Evolutionary conservation across 2,888 invertebrate species (phyloP).

Genomic region (Eupithecia inturbata): DNA sequence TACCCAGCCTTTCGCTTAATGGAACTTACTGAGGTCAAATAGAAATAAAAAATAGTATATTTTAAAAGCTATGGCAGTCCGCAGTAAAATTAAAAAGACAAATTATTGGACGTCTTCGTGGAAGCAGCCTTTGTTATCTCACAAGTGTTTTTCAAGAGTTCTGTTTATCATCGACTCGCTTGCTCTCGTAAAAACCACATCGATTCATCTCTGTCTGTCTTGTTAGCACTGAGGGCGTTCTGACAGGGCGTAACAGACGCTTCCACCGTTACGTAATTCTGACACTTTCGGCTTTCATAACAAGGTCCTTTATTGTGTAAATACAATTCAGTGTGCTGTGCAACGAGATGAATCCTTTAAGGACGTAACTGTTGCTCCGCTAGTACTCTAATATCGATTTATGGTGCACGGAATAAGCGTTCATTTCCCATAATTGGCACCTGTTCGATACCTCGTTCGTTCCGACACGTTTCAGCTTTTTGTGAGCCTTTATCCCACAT

Average conservation of each 20-base stretch:
- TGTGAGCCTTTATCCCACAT: conserved; percentile 55
- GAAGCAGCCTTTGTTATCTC: conserved; percentile 83
- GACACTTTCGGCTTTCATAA: conserved; percentile 81
- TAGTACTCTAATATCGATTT: conserved; percentile 79
- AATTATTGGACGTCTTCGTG: conserved; percentile 84
- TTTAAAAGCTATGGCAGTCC: conserved; percentile 80
- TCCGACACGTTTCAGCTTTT: conserved; percentile 71
- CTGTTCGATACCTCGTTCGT: conserved; percentile 71
- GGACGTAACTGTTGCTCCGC: conserved; percentile 74
- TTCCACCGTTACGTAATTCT: conserved; percentile 80
- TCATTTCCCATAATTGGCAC: conserved; percentile 80
- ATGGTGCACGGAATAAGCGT: conserved; percentile 77
- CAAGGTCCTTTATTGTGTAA: conserved; percentile 79
- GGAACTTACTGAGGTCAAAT: conserved; percentile 73
- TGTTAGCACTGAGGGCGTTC: conserved; percentile 78
- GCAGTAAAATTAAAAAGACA: conserved; percentile 84
- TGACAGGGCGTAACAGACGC: conserved; percentile 81
- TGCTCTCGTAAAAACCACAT: conserved; percentile 60
- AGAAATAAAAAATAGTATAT: conserved; percentile 71
- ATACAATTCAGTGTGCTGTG: conserved; percentile 63
- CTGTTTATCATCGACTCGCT: conserved; percentile 74
- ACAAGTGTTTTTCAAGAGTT: conserved; percentile 84
- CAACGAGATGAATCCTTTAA: conserved; percentile 71
- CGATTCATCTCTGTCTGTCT: conserved; percentile 75
- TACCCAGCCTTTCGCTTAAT: conserved; percentile 73